Base-by-base conservation (phyloP, 2,888 invertebrate genomes). In the Oligia latruncula region DNA sequence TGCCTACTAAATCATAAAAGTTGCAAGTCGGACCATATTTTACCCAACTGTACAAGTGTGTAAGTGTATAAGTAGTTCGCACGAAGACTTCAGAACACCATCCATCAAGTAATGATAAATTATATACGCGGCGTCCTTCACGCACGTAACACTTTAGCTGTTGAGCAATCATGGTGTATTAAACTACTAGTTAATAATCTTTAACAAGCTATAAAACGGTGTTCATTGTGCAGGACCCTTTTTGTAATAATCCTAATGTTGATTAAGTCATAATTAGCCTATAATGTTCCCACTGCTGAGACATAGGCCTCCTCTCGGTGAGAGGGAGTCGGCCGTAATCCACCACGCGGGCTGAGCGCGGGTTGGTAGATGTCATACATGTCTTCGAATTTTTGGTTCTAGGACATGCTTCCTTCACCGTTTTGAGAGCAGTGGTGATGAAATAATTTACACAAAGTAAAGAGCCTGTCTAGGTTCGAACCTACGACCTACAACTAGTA, bases 1-100 rank as follows among this genome's bases (percentile, higher is more conserved):
- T 88, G 89, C 90, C 90, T 90, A 90, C 91, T 93, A 92, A 93
- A 94, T 93, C 92, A 93, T 87, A 88, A 91, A 93, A 92, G 86
- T 91, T 90, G 90, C 91, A 92, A 92, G 91, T 92, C 89, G 83
- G 85, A 83, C 88, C 90, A 88, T 87, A 86, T 86, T 88, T 89
- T 82, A 89, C 67, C 77, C 46, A 74, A 74, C 72, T 74, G 74
- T 74, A 82, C 77, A 60, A 60, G 43, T 80, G 71, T 68, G 49
- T 80, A 70, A 35, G 35, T 35, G 35, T 35, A 35, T 35, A 35
- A 35, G 35, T 81, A 80, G 62, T 83, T 79, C 74, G 64, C 68
- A 76, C 74, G 58, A 29, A 71, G 55, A 43, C 70, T 81, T 79
- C 71, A 78, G 74, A 77, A 73, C 72, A 74, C 71, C 71, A 80